Percentiles rank a stretch among this genome's conserved stretches.
phyloP scores from a whole-genome alignment of 2,797 vertebrate species.

The Tenualosa thibaudeaui region DNA sequence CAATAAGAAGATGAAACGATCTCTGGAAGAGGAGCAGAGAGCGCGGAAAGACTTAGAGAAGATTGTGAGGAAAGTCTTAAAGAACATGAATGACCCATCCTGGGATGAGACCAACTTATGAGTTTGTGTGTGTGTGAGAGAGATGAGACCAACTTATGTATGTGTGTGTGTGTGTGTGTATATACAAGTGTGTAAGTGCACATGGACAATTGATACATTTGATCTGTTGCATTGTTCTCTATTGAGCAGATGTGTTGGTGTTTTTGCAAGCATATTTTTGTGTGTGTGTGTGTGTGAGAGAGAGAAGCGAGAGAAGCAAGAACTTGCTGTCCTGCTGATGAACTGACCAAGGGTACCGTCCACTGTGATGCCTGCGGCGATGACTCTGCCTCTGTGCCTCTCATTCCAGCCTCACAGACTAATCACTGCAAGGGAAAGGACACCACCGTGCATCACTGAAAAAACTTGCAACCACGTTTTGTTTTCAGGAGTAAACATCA shows the following conservation, averaged over 20 bases:
- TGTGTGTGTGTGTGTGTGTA: not conserved
- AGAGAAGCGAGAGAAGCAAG: not conserved
- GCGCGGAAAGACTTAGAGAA: slow-evolving; percentile 92
- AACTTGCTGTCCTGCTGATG: slow-evolving; percentile 44
- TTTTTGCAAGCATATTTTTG: slow-evolving; percentile 16
- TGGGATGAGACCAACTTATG: slow-evolving; percentile 98
- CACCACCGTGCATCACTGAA: not conserved
- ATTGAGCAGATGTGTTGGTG: not conserved
- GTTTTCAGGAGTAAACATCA: not conserved
- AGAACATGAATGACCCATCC: slow-evolving; percentile 91
- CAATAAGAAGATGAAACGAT: slow-evolving; percentile 94
- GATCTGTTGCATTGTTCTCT: not conserved
- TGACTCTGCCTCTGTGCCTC: not conserved
- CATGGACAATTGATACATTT: not conserved
- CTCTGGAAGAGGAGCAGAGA: slow-evolving; percentile 91
- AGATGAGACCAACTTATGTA: slow-evolving; percentile 87
- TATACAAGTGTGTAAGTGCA: not conserved
- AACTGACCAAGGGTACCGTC: slow-evolving; percentile 29
- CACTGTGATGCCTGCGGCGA: slow-evolving; percentile 13
- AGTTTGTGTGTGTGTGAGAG: slow-evolving; percentile 36
- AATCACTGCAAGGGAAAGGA: not conserved
- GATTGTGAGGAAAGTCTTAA: slow-evolving; percentile 87
- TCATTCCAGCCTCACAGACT: slow-evolving; percentile 3
- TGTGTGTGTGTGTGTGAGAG: slow-evolving; percentile 33
- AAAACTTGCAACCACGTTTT: not conserved